Base-by-base conservation (phyloP, 2,797 vertebrate species). In the Petrocephalus schoutedeni region DNA sequence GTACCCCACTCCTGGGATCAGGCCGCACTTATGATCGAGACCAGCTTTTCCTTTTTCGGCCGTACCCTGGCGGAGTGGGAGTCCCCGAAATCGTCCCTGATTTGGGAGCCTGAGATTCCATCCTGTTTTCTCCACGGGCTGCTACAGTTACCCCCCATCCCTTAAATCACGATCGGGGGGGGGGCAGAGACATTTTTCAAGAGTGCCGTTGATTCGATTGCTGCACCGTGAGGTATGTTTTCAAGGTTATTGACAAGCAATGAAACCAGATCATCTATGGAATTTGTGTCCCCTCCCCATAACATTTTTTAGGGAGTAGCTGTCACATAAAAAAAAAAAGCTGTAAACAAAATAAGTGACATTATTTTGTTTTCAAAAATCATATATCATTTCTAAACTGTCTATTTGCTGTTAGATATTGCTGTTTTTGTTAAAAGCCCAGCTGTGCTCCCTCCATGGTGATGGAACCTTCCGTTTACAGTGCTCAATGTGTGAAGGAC, bases 91-190 rank as follows among this genome's bases (percentile, higher is more conserved):
- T 23, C 7, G 21, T 28, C 28, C 41, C 19, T 0, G 45, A 54
- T 16, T 53, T 58, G 28, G 28, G 28, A 28, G 28, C 28, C 28
- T 28, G 19, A 53, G 54, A 21, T 61, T 88, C 36, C 58, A 9
- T 85, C 9, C 80, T 12, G 49, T 12, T 51, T 61, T 41, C 58
- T 84, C 14, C 36, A n/a, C 32, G n/a, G 58, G 16, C 41, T 23
- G 54, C 56, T 57, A 5, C 21, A 12, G 77, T 61, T 84, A 67
- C 21, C 82, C 80, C 80, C 71, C 82, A 7, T 57, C 54, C 14
- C 56, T 51, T 53, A 77, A 57, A 86, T 88, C 85, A 10, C 49
- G 77, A 85, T 51, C 88, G 21, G 14, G 49, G 21, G 58, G 53
- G 86, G 28, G 28, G 28, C 21, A 71, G 54, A 45, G 58, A 45